Percentiles rank a stretch among this genome's conserved stretches.
Evolutionary conservation across 1,140 invertebrate genomes (phyloP).

Genomic region (Agrilus planipennis): DNA sequence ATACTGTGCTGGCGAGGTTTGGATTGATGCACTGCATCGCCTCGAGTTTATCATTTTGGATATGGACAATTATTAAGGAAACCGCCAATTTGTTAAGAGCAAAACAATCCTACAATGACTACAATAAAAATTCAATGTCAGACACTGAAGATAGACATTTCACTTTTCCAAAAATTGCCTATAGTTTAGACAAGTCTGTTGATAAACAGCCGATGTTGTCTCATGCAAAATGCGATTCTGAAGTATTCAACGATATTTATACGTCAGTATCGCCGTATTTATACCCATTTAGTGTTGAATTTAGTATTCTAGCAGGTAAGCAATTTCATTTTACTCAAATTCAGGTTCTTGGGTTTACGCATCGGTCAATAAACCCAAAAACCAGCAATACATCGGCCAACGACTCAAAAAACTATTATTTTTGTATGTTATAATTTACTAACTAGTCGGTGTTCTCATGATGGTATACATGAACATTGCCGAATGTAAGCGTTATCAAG

Average conservation of each 20-base stretch:
- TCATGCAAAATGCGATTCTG: too few relatives aligned
- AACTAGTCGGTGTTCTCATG: constrained; percentile 55
- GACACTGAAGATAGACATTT: too few relatives aligned
- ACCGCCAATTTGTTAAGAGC: constrained; percentile 47
- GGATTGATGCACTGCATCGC: constrained; percentile 64
- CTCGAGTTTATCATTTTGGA: constrained; percentile 59
- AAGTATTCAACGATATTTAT: too few relatives aligned
- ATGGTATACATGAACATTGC: constrained; percentile 63
- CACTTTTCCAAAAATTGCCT: too few relatives aligned
- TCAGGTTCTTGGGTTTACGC: too few relatives aligned
- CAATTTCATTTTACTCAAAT: constrained; percentile 3
- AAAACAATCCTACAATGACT: too few relatives aligned
- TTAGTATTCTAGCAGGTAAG: constrained; percentile 57
- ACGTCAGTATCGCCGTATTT: constrained; percentile 57
- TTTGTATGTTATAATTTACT: constrained; percentile 4
- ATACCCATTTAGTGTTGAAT: constrained; percentile 64
- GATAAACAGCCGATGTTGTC: too few relatives aligned
- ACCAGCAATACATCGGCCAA: background rate
- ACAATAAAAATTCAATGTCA: too few relatives aligned
- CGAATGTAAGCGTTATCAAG: constrained; percentile 31
- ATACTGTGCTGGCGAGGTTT: constrained; percentile 47
- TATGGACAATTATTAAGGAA: constrained; percentile 58
- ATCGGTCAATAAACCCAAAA: too few relatives aligned
- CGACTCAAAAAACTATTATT: background rate
- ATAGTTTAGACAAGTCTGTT: too few relatives aligned